Evolutionary conservation across 2,113 vertebrate genomes (phyloP), one percentile per base, ranked within the genome.

Genomic region (Syngnathus typhle): DNA sequence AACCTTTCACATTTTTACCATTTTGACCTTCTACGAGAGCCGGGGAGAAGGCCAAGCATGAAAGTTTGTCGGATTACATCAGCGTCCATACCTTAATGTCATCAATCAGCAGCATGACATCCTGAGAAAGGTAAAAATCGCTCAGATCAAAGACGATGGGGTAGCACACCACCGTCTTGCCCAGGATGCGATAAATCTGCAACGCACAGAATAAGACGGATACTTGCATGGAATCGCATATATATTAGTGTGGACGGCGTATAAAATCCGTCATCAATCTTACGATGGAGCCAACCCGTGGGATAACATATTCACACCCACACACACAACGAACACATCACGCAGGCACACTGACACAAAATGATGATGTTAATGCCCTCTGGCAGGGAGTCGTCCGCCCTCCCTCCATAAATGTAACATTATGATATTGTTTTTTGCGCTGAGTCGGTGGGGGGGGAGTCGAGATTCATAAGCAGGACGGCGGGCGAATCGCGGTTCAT

Each of bases 61-160:
- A 38, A 16, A 38, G 15, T 23, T 38, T 60, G 56, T 60, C 56
- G 18, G 15, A 60, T 38, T 38, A 60, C 27, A 19, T 38, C 38
- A 23, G 4, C 5, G 15, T 7, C 12, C 82, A 86, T 91, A 99
- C 97, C 95, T 96, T 97, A 86, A 99, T 99, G 85, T 99, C 97
- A 83, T 98, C 97, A 72, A 99, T 99, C 84, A 99, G 88, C 85
- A 99, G 91, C 92, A 99, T 93, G 60, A 99, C 96, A 83, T 99
- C 96, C 70, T 99, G 97, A 72, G 95, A 98, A 93, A 99, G 92
- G 92, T 99, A 99, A 87, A 99, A 99, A 89, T 99, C 97, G 69
- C 97, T 99, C 23, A 99, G 90, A 89, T 99, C 96, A 80, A 99
- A 99, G 80, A 99, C 96, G 80, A 99, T 98, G 0, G 97, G 96